phyloP scores from a whole-genome alignment of 2,113 vertebrate species.

The Zapus hudsonius region DNA sequence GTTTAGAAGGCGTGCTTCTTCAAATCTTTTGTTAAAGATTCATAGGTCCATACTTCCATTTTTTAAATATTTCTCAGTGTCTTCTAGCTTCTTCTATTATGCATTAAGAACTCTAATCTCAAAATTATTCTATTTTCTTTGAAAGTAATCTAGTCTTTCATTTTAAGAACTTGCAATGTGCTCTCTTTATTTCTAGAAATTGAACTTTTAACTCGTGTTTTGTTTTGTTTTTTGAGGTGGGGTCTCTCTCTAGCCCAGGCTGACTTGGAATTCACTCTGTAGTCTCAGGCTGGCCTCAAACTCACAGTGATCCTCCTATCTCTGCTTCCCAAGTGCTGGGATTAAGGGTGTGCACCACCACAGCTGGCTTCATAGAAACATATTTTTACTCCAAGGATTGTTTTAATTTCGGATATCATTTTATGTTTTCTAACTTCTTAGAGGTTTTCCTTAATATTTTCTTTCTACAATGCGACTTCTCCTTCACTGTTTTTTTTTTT shows the following conservation, averaged over 20 bases:
- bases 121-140: constrained; percentile 16
- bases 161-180: not conserved
- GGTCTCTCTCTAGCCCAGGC: too few relatives aligned
- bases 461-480: not conserved
- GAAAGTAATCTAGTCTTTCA: not conserved
- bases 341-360: too few relatives aligned
- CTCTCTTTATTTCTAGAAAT: constrained; percentile 15
- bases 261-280: too few relatives aligned
- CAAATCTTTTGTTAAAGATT: not conserved
- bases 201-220: too few relatives aligned
- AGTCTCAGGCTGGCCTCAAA: too few relatives aligned
- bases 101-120: not conserved
- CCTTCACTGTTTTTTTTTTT: too few relatives aligned
- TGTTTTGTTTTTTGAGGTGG: too few relatives aligned
- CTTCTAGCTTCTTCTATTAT: not conserved
- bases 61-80: not conserved
- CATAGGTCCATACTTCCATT: not conserved
- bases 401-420: constrained; percentile 20
- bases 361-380: too few relatives aligned
- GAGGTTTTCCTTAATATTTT: not conserved
- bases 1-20: constrained; percentile 10
- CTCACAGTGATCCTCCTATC: too few relatives aligned
- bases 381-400: not conserved
- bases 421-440: not conserved
- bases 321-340: too few relatives aligned